These are phyloP conservation scores for Mormyrops attenuatus DNA, from an alignment of 2,797 vertebrate species.

Conservation along the genomic window DNA sequence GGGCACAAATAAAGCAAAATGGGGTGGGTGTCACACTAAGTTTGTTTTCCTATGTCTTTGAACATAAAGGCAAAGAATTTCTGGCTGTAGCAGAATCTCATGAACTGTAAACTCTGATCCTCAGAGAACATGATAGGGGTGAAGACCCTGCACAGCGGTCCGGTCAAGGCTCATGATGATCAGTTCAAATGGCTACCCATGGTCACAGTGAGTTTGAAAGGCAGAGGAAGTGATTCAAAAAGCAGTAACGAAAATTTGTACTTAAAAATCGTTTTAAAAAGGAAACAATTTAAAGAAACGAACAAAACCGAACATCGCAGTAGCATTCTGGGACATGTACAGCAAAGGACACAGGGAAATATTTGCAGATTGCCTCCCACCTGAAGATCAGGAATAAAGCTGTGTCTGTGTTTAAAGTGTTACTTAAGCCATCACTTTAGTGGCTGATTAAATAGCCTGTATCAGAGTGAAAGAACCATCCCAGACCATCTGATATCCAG, in stretches of 20 bases:
- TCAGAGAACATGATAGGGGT: background rate
- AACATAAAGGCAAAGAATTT: conserved; percentile 1
- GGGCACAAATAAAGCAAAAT: background rate
- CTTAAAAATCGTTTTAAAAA: background rate
- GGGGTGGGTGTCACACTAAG: background rate
- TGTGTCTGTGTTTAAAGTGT: background rate
- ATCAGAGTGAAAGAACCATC: background rate
- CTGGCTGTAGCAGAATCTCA: background rate
- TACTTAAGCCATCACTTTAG: background rate
- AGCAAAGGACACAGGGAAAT: background rate
- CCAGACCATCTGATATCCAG: background rate
- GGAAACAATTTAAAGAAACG: background rate
- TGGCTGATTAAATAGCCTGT: background rate
- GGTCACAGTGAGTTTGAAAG: background rate
- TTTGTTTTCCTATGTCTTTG: background rate
- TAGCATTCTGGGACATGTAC: background rate
- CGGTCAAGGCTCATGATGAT: no score
- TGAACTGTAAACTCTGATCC: background rate
- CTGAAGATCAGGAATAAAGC: background rate
- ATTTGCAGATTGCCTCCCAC: background rate
- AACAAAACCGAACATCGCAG: background rate
- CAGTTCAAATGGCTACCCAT: background rate
- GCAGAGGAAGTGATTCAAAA: background rate
- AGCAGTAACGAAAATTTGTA: background rate
- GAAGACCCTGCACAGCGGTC: background rate